Conservation (phyloP, 2,797 vertebrate genomes). For the Scolopax bukidnonensis region DNA sequence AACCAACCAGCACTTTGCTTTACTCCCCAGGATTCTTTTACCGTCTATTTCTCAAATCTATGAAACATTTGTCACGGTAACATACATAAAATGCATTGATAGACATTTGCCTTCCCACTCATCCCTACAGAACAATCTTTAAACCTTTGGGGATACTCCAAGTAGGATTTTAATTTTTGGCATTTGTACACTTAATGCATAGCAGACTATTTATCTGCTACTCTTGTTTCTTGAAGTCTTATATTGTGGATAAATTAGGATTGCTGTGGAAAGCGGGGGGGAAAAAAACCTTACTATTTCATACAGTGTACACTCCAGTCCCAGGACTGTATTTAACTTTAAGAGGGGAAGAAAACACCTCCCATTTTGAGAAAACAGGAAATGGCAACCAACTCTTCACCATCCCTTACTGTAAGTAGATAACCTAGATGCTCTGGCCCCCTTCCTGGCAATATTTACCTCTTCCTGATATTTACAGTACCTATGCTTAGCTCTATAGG, state of each 20-base stretch:
- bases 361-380: neutral
- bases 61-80: slow-evolving; percentile 33
- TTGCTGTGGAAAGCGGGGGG: neutral
- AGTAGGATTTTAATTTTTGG: slow-evolving; percentile 6
- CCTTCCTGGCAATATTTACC: neutral
- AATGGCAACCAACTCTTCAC: neutral
- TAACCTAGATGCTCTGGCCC: neutral
- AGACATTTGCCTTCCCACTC: slow-evolving; percentile 43
- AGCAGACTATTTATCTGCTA: slow-evolving; percentile 17
- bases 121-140: neutral
- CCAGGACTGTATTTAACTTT: neutral
- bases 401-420: neutral
- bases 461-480: neutral
- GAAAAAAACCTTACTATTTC: neutral
- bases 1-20: neutral
- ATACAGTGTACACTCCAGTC: neutral
- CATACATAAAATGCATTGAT: slow-evolving; percentile 16
- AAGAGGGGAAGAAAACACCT: neutral
- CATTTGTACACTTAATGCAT: slow-evolving; percentile 1
- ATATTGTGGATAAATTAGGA: neutral
- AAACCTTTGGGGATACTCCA: slow-evolving; percentile 10
- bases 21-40: neutral
- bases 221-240: neutral
- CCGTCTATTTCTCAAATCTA: neutral
- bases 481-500: neutral